Conservation (phyloP, 92 coral and sea anemone species). For the Muricea muricata region DNA sequence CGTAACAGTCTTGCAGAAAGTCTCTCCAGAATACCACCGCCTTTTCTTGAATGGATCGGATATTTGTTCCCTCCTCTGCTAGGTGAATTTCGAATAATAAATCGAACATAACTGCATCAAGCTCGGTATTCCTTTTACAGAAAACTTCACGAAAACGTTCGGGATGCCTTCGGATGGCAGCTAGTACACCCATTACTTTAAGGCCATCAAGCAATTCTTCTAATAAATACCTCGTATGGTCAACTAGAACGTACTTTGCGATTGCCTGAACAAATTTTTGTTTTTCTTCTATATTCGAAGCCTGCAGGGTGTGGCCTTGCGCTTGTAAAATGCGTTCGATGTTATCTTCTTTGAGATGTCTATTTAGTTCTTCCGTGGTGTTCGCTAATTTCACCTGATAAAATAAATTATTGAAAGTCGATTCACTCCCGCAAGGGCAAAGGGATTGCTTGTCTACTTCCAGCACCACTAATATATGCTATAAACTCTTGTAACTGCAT, state of each 20-base stretch:
- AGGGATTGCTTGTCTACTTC: too few relatives aligned
- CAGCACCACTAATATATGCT: too few relatives aligned
- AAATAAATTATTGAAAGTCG: too few relatives aligned
- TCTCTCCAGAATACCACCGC: slow-evolving; percentile 17
- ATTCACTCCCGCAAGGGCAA: too few relatives aligned
- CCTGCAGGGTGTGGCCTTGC: neutral
- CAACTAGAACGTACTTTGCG: neutral
- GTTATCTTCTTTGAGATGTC: neutral
- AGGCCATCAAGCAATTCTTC: neutral
- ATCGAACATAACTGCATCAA: slow-evolving; percentile 6
- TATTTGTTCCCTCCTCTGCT: slow-evolving; percentile 13
- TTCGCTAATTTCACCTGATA: neutral
- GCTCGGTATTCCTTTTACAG: neutral
- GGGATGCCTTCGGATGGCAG: neutral
- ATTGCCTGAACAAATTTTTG: neutral
- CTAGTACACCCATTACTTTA: slow-evolving; percentile 10
- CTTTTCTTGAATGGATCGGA: neutral
- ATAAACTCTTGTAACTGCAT: too few relatives aligned
- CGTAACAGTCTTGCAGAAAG: neutral
- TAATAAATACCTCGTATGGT: neutral
- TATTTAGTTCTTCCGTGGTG: neutral
- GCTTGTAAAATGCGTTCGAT: neutral
- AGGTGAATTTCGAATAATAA: neutral
- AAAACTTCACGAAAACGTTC: neutral
- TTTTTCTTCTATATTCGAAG: neutral